Base-by-base conservation (phyloP, 2,113 vertebrate species). In the Macaca nemestrina region DNA sequence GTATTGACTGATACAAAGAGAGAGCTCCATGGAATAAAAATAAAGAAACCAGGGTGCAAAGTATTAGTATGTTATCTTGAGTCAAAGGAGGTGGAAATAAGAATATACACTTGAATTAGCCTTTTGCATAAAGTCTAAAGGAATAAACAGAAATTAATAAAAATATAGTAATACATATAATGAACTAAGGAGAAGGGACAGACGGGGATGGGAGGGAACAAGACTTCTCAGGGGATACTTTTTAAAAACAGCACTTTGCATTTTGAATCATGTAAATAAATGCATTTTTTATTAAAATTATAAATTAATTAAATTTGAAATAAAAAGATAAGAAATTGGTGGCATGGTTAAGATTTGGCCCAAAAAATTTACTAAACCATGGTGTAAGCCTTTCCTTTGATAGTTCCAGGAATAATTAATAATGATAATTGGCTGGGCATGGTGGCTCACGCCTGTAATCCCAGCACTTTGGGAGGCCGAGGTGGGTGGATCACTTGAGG, bases 281-380 rank as follows among this genome's bases (percentile, higher is more conserved):
- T 72, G 23, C 23, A 78, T 50, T 67, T 17, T 7, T 32, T 83
- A 83, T 57, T 95, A 92, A 93, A 72, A 35, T n/a, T 32, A n/a
- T 50, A 79, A 95, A 50, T 86, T 83, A 92, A 70, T 90, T 83
- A 92, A 70, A 96, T 61, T 16, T 94, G 67, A 82, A 92, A 92
- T 82, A 75, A 5, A 84, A 80, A n/a, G 30, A 43, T 61, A 91
- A 75, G 22, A 88, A 90, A 81, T n/a, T 50, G 38, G 32, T 96
- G 16, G 52, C 7, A 61, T 96, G n/a, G 52, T 59, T 98, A 92
- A 73, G 64, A 90, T 32, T 57, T 90, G 35, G 8, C 93, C 14
- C 88, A 45, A 76, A 88, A 75, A 92, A 27, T 18, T 55, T 85
- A 88, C 0, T 61, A 6, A 8, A 78, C 40, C 7, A 85, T 61